A percentile compares a stretch with the other conserved stretches of the same genome.
Evolutionary conservation across 2,113 vertebrate genomes (phyloP).

Genomic region (Nansenia antarctica): DNA sequence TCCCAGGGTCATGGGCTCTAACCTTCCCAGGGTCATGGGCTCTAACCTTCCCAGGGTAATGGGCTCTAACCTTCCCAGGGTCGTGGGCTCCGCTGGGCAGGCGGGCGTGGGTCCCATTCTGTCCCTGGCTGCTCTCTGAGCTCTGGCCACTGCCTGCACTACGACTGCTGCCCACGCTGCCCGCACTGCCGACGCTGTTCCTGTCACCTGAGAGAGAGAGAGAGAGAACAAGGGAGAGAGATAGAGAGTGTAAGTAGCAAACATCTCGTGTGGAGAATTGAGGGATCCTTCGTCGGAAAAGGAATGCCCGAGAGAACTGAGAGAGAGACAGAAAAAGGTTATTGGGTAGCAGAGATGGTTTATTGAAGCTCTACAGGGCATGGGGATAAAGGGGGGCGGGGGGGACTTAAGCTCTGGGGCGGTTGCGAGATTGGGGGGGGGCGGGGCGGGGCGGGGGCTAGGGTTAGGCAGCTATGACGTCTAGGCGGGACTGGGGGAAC

Average conservation of each 20-base stretch:
- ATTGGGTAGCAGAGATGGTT: too few species aligned
- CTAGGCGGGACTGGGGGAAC: neutral
- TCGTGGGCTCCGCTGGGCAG: slow-evolving; percentile 26
- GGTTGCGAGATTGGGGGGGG: too few species aligned
- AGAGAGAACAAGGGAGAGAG: neutral
- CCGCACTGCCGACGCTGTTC: slow-evolving; percentile 86
- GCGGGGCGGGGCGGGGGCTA: too few species aligned
- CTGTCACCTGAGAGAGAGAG: slow-evolving; percentile 82
- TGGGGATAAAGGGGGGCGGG: too few species aligned
- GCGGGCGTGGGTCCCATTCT: slow-evolving; percentile 64
- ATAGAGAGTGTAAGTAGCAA: neutral
- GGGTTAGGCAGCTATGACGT: too few species aligned
- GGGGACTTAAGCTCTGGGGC: too few species aligned
- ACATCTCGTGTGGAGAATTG: neutral
- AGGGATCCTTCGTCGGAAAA: too few species aligned
- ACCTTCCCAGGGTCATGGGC: too few species aligned
- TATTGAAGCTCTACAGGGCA: too few species aligned
- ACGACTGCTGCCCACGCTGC: slow-evolving; percentile 91
- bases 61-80: slow-evolving; percentile 41
- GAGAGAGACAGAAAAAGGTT: too few species aligned
- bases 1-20: too few species aligned
- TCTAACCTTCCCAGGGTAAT: neutral
- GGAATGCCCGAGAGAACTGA: too few species aligned
- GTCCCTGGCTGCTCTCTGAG: slow-evolving; percentile 84
- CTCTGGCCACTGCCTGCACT: slow-evolving; percentile 94